phyloP scores from a whole-genome alignment of 1,140 invertebrate species.

The Trissolcus basalis region DNA sequence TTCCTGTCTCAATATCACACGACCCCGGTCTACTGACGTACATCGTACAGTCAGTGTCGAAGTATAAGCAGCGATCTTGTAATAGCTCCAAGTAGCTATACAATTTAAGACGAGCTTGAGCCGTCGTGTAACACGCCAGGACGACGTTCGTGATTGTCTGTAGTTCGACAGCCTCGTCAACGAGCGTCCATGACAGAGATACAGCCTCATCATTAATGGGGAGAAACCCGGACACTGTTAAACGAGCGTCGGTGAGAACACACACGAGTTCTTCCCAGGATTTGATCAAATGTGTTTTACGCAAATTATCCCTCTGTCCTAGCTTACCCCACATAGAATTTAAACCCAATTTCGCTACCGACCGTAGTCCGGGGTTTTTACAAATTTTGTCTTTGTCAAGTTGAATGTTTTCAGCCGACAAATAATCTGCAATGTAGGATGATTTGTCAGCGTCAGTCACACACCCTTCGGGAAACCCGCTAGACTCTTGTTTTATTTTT shows the following conservation, averaged over 20 bases:
- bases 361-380: slow-evolving; percentile 60
- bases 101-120: slow-evolving; percentile 1
- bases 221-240: no score
- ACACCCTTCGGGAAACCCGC: slow-evolving; percentile 10
- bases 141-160: slow-evolving; percentile 3
- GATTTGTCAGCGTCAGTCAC: slow-evolving; percentile 13
- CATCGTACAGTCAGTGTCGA: no score
- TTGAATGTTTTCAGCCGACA: no score
- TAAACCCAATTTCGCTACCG: slow-evolving; percentile 62
- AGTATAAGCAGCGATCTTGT: no score
- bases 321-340: slow-evolving; percentile 67
- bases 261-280: not conserved
- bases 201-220: slow-evolving; percentile 1
- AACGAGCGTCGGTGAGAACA: not conserved
- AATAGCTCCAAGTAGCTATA: slow-evolving; percentile 14
- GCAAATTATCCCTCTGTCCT: slow-evolving; percentile 34
- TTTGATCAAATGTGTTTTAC: slow-evolving; percentile 3
- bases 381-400: no score
- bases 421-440: no score
- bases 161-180: not conserved
- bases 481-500: slow-evolving; percentile 25
- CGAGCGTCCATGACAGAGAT: not conserved
- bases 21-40: no score
- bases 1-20: no score
- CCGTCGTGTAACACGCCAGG: slow-evolving; percentile 5